Conservation (phyloP, 2,113 vertebrate genomes). For the Girardinichthys multiradiatus region DNA sequence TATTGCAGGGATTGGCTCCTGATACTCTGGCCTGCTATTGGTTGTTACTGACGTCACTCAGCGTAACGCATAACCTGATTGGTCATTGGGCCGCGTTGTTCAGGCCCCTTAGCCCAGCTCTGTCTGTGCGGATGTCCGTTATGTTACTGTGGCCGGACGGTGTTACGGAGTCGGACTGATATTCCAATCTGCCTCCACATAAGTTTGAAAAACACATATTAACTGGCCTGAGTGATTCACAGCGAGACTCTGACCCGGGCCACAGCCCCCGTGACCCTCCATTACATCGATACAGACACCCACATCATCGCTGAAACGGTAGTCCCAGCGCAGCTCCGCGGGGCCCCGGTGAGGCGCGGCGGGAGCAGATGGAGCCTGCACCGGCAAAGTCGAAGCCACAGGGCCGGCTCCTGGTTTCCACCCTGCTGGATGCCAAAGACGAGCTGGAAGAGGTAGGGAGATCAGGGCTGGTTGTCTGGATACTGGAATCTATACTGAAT, state of each 20-base stretch:
- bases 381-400: conserved; percentile 85
- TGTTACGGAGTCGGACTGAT: conserved; percentile 50
- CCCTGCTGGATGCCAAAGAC: conserved; percentile 93
- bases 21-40: conserved; percentile 20
- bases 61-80: conserved; percentile 30
- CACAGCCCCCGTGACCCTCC: conserved; percentile 16
- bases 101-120: conserved; percentile 48
- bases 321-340: conserved; percentile 58
- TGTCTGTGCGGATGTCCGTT: conserved; percentile 71
- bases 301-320: conserved; percentile 23
- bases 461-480: not conserved
- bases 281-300: conserved; percentile 19
- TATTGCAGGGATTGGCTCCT: conserved; percentile 23
- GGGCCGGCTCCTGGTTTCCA: conserved; percentile 89
- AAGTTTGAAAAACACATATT: conserved; percentile 62
- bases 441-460: conserved; percentile 90
- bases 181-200: conserved; percentile 20
- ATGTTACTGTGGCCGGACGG: conserved; percentile 60
- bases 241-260: conserved; percentile 22
- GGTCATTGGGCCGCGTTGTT: not conserved
- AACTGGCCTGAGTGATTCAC: conserved; percentile 6
- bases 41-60: conserved; percentile 38
- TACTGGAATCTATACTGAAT: too few relatives aligned
- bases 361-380: conserved; percentile 85
- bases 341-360: conserved; percentile 79